Evolutionary conservation across 2,797 vertebrate genomes (phyloP), one percentile per base, ranked within the genome.

Genomic region (Leptodactylus fallax): DNA sequence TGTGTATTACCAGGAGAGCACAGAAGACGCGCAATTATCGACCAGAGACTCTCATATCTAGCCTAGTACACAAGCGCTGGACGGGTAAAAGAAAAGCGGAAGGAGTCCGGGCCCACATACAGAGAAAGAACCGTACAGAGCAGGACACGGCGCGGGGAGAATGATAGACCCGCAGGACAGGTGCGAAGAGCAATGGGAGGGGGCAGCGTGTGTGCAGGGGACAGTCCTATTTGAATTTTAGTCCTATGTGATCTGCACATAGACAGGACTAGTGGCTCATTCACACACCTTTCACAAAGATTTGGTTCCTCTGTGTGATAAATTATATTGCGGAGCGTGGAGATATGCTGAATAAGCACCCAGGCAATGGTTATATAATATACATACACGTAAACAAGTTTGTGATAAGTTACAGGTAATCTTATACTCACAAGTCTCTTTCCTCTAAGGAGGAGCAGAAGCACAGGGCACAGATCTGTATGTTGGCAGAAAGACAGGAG

Each of bases 131-230:
- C 61, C 79, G 45, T 13, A 78, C 49, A 81, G 13, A 47, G 25
- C 61, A 71, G 82, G 72, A 69, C 80, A 86, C 88, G 79, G 84
- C 49, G 71, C 60, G 84, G 88, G 79, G 84, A 89, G 79, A 81
- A 89, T 89, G 88, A 83, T 89, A 86, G 84, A 89, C 60, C 88
- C 88, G 88, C 84, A 89, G 88, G 88, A 89, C 60, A 89, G 84
- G 88, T 89, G 78, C 36, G 71, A 25, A 49, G 25, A 11, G 17
- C 11, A 0, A 36, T 51, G n/a, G 56, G 17, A 10, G 36, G 36
- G 36, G 36, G 36, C 36, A 36, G 36, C 36, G 36, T 36, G 36
- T 36, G 36, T 36, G 36, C 36, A 36, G 36, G 36, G 36, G 36
- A 36, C 36, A 36, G 36, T 36, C 36, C 36, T 36, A 36, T 1